phyloP scores from a whole-genome alignment of 2,797 vertebrate species.

The Oreochromis grahami region DNA sequence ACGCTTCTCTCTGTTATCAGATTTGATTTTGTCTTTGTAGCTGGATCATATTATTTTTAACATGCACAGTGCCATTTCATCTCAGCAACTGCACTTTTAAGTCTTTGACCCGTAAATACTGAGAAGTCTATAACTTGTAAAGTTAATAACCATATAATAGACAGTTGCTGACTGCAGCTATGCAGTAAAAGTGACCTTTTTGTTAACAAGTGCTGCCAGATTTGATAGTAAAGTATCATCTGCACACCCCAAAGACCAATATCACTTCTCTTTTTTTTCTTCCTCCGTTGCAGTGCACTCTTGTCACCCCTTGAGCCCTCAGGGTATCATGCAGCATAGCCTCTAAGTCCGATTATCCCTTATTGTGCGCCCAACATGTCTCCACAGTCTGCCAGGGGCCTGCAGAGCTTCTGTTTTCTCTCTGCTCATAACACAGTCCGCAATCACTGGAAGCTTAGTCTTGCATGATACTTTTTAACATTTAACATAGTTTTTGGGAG shows the following conservation, averaged over 20 bases:
- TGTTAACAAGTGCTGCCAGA: constrained; percentile 18
- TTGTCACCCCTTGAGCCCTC: constrained; percentile 57
- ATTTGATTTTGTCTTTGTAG: not conserved
- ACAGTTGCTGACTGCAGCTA: not conserved
- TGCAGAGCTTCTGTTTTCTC: constrained; percentile 32
- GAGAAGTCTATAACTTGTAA: not conserved
- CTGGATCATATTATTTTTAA: not conserved
- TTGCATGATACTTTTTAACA: not conserved
- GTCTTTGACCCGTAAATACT: not conserved
- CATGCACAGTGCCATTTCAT: not conserved
- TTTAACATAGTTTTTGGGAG: not conserved
- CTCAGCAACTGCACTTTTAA: not conserved
- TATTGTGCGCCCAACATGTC: constrained; percentile 54
- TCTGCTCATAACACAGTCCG: not conserved
- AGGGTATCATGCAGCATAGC: constrained; percentile 53
- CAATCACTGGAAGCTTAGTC: constrained; percentile 4
- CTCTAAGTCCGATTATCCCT: constrained; percentile 59
- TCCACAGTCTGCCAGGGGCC: constrained; percentile 31
- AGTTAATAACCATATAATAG: constrained; percentile 33
- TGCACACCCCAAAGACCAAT: constrained; percentile 28
- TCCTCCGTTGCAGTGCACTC: constrained; percentile 47
- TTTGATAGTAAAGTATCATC: constrained; percentile 33
- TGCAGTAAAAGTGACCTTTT: constrained; percentile 20
- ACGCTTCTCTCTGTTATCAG: not conserved
- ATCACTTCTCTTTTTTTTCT: constrained; percentile 6